Evolutionary conservation across 2,888 invertebrate species (phyloP), one percentile per base, ranked within the genome.

Genomic region (Trichacis sp.): DNA sequence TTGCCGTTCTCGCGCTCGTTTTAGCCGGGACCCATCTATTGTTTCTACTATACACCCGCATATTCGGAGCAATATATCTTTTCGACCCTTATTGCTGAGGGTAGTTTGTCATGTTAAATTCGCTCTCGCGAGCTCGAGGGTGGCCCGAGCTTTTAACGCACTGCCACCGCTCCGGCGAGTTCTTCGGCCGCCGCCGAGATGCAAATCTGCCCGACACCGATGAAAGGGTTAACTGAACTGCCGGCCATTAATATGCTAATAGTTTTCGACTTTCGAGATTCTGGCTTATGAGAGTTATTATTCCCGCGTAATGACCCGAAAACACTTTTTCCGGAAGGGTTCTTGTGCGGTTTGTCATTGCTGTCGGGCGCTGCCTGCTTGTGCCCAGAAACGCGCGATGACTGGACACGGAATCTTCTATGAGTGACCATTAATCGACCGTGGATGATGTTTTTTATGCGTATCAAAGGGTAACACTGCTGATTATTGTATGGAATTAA

Each of bases 81-180:
- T 75, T 74, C 74, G 77, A 80, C 82, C 82, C 82, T 84, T 83
- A 82, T 84, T 83, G 81, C 83, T 80, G 77, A 73, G 83, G 83
- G 83, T 83, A 84, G 84, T 84, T 84, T 84, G 83, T 84, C 84
- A 84, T 84, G 84, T 84, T 84, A 84, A 84, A 83, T 84, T 82
- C 80, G 80, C 79, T 78, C 76, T 78, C 80, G 80, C 79, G 78
- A 76, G 73, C 76, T 72, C 68, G 66, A 77, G 78, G 80, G 79
- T 78, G 77, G 73, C 73, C 72, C 65, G 72, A 76, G 83, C 83
- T 84, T 84, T 84, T 83, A 84, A 84, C 84, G 84, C 82, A 82
- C 84, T 82, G 77, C 81, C 83, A 79, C 83, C 80, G 78, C 74
- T 76, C 9, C 76, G 71, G 65, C 70, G 67, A 15, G 71, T 36